Percentiles rank a stretch among this genome's conserved stretches.
Conservation (phyloP, 2,797 vertebrate species). For the Macropus fuliginosus region DNA sequence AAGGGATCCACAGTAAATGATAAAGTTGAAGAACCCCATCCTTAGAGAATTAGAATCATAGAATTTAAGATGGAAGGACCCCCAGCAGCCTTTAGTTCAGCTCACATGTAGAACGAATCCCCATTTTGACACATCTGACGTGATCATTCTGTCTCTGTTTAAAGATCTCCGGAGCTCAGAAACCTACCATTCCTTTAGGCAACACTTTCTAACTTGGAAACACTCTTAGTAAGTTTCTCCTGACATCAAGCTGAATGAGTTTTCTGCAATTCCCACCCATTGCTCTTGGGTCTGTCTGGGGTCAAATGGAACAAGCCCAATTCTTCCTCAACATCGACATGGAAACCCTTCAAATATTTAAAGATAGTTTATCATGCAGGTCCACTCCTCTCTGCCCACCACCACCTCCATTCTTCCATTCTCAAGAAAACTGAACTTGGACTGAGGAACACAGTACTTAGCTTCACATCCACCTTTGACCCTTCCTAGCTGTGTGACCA, state of each 20-base stretch:
- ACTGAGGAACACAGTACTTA: background rate
- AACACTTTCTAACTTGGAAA: background rate
- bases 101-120: background rate
- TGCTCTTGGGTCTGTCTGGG: background rate
- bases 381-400: background rate
- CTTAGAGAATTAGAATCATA: background rate
- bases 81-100: background rate
- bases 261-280: background rate
- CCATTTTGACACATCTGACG: background rate
- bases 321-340: background rate
- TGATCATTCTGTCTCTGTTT: background rate
- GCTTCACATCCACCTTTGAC: background rate
- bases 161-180: background rate
- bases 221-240: background rate
- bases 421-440: background rate
- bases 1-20: background rate
- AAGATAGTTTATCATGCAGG: background rate
- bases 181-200: background rate
- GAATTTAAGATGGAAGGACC: background rate
- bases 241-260: background rate
- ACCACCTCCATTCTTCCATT: background rate
- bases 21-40: background rate
- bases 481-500: background rate
- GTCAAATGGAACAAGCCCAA: background rate
- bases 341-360: background rate